A percentile compares a stretch with the other conserved stretches of the same genome.
Conservation (phyloP, 2,113 vertebrate genomes). For the Nannospalax galili region DNA sequence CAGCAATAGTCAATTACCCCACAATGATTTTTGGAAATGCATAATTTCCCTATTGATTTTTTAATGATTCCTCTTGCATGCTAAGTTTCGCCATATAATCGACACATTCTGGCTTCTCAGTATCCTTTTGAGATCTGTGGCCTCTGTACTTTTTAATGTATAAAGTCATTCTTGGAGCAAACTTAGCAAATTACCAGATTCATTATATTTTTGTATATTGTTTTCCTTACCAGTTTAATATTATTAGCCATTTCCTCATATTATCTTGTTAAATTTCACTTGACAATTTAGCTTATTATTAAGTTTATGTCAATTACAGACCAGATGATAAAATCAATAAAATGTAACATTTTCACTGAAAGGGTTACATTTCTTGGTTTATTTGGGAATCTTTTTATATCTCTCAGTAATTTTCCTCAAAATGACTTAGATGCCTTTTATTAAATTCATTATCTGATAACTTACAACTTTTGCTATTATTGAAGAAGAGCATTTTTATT, state of each 20-base stretch:
- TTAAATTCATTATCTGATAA: slow-evolving; percentile 39
- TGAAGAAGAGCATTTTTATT: slow-evolving; percentile 41
- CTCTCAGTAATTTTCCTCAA: slow-evolving; percentile 39
- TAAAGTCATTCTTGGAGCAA: neutral
- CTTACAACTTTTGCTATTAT: slow-evolving; percentile 42
- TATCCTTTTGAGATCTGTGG: neutral
- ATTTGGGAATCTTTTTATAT: neutral
- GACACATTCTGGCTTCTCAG: neutral
- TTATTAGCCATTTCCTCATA: neutral
- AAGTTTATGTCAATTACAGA: neutral
- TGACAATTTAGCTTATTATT: neutral
- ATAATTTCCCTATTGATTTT: neutral
- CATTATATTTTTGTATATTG: neutral
- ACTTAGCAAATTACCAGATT: neutral
- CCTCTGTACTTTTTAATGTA: neutral
- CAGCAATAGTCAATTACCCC: neutral
- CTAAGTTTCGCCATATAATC: neutral
- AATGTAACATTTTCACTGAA: neutral
- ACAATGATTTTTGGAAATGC: neutral
- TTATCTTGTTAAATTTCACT: neutral
- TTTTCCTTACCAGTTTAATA: neutral
- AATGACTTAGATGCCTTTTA: slow-evolving; percentile 54
- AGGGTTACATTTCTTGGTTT: neutral
- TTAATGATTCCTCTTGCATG: neutral
- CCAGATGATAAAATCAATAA: neutral